Base-by-base conservation (phyloP, 2,888 invertebrate genomes). In the Entomobrya multifasciata region DNA sequence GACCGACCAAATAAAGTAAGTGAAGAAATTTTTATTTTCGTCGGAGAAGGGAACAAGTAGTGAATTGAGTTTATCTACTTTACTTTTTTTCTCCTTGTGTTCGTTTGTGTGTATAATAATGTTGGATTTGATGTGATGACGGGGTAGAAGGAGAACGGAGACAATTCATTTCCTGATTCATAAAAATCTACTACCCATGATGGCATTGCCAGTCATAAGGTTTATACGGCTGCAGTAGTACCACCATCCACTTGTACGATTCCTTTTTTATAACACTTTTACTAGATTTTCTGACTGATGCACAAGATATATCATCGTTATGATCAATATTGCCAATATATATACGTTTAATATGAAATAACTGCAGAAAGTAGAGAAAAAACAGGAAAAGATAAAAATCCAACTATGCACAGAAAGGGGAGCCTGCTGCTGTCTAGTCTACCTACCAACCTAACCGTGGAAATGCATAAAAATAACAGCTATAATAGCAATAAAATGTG, bases 121-220 rank as follows among this genome's bases (percentile, higher is more conserved):
- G n/a, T 11, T 17, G 52, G 11, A 5, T 52, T n/a, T 52, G 52
- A 52, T 57, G 57, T 17, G 30, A 65, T 65, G 65, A 65, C 36
- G 36, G n/a, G 65, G 25, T 5, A 17, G 44, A 25, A 17, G 20
- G 44, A 30, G 15, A 36, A 67, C 65, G 13, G 78, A 84, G 84
- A 84, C 84, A 84, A 84, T 84, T 77, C 77, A 84, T 84, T 84
- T 84, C 84, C 84, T 84, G 84, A 84, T 84, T 84, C 78, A 67
- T 70, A 78, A 44, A 70, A 44, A 47, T 47, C 70, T 77, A 77
- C 77, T 65, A 22, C 22, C 15, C 22, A 22, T 20, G 55, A n/a
- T 55, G 55, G 10, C n/a, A n/a, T 60, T n/a, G n/a, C n/a, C n/a
- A n/a, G n/a, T n/a, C n/a, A n/a, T n/a, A n/a, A n/a, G n/a, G n/a